Percentiles rank a stretch among this genome's conserved stretches.
Conservation (phyloP, 1,140 invertebrate species). For the Philopotamus ludificatus region DNA sequence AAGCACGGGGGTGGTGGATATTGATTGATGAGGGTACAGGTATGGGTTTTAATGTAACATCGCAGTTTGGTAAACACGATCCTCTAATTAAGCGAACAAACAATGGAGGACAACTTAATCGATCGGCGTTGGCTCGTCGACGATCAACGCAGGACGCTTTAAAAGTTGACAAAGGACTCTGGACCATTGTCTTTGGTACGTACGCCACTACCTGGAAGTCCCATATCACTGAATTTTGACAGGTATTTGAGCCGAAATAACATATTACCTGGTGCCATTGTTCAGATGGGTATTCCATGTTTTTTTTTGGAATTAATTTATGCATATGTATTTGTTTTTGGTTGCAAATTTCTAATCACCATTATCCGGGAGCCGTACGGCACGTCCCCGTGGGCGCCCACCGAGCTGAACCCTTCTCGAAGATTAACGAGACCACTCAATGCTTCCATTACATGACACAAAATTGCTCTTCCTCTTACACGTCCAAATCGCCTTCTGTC, state of each 20-base stretch:
- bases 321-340: not conserved
- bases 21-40: slow-evolving; percentile 1
- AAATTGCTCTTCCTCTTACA: not conserved
- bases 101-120: not conserved
- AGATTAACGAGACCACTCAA: not conserved
- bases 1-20: not conserved
- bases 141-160: too few species aligned
- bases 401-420: not conserved
- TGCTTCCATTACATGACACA: not conserved
- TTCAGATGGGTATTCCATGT: too few species aligned
- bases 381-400: not conserved
- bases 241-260: too few species aligned
- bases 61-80: slow-evolving; percentile 3
- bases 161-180: too few species aligned
- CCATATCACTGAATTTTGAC: too few species aligned
- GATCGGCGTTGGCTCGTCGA: too few species aligned
- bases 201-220: too few species aligned
- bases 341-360: not conserved
- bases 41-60: not conserved
- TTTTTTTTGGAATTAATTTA: too few species aligned
- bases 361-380: not conserved
- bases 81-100: slow-evolving; percentile 13
- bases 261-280: too few species aligned
- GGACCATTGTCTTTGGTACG: too few species aligned
- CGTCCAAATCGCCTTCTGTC: not conserved